Evolutionary conservation across 1,140 invertebrate species (phyloP).

Genomic region (Penaeus indicus): DNA sequence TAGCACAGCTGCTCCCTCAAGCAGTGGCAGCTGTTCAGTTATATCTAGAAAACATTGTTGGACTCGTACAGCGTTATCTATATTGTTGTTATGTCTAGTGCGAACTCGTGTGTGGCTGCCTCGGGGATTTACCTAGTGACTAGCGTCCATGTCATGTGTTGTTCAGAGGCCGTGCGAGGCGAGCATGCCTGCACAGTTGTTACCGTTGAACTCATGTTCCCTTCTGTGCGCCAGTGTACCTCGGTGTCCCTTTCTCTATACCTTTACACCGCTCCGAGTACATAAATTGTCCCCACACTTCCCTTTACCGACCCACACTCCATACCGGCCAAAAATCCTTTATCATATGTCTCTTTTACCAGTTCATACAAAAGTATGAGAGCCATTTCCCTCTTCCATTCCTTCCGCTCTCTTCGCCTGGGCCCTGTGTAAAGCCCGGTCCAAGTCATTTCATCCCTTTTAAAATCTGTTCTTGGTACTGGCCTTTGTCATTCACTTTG

Average conservation of each 20-base stretch:
- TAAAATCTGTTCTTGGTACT: too few relatives aligned
- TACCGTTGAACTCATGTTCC: conserved; percentile 39
- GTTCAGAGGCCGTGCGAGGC: conserved; percentile 23
- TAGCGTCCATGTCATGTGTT: conserved; percentile 56
- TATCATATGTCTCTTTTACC: too few relatives aligned
- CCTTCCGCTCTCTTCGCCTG: not conserved
- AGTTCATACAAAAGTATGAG: not conserved
- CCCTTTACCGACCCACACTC: not conserved
- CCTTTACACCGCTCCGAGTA: not conserved
- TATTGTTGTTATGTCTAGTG: conserved; percentile 62
- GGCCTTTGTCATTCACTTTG: too few relatives aligned
- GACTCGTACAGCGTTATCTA: conserved; percentile 60
- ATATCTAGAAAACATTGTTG: conserved; percentile 62
- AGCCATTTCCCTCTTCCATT: not conserved
- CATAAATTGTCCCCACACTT: not conserved
- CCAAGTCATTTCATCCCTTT: not conserved
- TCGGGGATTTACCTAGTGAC: conserved; percentile 58
- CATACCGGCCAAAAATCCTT: too few relatives aligned
- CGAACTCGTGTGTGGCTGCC: conserved; percentile 57
- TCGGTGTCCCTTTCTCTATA: too few relatives aligned
- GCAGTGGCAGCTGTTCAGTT: conserved; percentile 48
- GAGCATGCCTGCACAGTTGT: not conserved
- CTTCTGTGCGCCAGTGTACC: not conserved
- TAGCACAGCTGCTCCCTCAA: conserved; percentile 47
- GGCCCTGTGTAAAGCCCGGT: too few relatives aligned